Conservation (phyloP, 2,113 vertebrate species). For the Megaceryle torquata region DNA sequence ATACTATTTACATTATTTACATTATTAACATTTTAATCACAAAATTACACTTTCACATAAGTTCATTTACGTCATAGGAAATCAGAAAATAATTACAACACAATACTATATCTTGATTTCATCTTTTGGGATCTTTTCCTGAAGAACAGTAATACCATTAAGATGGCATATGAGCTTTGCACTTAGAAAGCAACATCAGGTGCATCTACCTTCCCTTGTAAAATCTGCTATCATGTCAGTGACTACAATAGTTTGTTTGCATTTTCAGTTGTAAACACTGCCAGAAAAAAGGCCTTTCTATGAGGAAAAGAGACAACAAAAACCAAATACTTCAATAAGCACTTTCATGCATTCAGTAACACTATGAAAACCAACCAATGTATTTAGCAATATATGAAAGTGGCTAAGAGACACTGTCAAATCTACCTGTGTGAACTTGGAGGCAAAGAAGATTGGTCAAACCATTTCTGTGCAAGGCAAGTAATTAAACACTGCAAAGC, state of each 20-base stretch:
- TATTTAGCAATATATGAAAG: neutral
- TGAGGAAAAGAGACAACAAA: neutral
- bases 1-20: neutral
- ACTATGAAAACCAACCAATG: neutral
- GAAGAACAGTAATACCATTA: neutral
- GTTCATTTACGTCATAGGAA: neutral
- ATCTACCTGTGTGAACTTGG: neutral
- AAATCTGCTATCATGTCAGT: neutral
- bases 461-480: neutral
- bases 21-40: neutral
- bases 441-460: neutral
- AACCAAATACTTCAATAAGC: neutral
- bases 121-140: neutral
- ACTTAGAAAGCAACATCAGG: neutral
- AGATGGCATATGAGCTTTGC: neutral
- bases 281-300: neutral
- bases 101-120: neutral
- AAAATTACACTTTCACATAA: neutral
- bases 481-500: neutral
- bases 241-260: neutral
- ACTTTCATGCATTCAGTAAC: neutral
- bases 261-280: neutral
- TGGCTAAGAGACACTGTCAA: neutral
- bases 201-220: neutral
- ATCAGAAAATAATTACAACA: neutral